Evolutionary conservation across 2,888 invertebrate species (phyloP).

Genomic region (Onchidella celtica): DNA sequence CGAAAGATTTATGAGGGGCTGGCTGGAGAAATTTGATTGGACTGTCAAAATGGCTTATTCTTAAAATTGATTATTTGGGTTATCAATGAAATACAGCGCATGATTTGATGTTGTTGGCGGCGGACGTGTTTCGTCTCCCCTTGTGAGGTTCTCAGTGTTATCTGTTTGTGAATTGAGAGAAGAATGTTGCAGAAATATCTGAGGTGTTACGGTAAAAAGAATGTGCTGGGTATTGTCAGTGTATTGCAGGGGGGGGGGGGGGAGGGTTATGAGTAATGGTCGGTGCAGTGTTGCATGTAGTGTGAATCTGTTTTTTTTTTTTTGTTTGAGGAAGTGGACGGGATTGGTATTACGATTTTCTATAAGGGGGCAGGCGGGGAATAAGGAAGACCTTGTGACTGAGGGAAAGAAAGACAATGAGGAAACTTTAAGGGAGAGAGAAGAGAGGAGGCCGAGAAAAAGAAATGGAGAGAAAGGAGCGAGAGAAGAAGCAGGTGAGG

Average conservation of each 20-base stretch:
- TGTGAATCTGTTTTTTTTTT: too few species aligned
- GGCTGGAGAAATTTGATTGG: conserved; percentile 13
- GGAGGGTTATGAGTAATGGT: too few species aligned
- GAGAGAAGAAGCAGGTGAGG: background rate
- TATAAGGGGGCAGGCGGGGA: background rate
- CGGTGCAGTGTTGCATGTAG: too few species aligned
- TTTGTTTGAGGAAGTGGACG: too few species aligned
- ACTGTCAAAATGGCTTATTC: conserved; percentile 35
- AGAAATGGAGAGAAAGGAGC: background rate
- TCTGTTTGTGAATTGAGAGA: too few species aligned
- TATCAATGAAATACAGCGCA: conserved; percentile 18
- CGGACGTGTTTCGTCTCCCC: background rate
- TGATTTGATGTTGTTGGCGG: background rate
- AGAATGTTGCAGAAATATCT: too few species aligned
- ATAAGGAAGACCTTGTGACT: background rate
- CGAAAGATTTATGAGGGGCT: conserved; percentile 12
- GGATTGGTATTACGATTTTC: too few species aligned
- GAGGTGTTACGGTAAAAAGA: too few species aligned
- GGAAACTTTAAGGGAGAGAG: background rate
- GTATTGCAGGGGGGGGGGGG: too few species aligned
- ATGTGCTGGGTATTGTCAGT: too few species aligned
- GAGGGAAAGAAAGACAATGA: background rate
- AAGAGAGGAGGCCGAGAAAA: background rate
- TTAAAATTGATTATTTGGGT: conserved; percentile 20
- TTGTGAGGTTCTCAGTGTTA: too few species aligned